phyloP scores from a whole-genome alignment of 2,797 vertebrate species.

The Euthynnus affinis region DNA sequence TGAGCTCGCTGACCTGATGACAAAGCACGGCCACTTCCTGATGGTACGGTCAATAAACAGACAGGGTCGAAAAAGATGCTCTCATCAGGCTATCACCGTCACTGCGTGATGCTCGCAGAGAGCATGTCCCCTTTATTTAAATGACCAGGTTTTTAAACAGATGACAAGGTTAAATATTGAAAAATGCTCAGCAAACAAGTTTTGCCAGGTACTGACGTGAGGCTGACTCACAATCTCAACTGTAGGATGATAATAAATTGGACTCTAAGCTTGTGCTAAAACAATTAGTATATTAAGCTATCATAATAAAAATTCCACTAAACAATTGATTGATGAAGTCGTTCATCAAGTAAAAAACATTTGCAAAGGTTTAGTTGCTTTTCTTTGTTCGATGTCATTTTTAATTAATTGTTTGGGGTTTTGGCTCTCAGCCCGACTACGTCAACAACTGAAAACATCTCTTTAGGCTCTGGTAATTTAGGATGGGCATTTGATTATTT shows the following conservation, averaged over 20 bases:
- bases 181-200: conserved; percentile 39
- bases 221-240: neutral
- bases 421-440: too few species aligned
- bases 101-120: conserved; percentile 43
- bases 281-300: neutral
- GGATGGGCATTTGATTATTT: neutral
- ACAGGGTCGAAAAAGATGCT: conserved; percentile 71
- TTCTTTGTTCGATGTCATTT: neutral
- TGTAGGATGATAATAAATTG: neutral
- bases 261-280: neutral
- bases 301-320: neutral
- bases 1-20: conserved; percentile 82
- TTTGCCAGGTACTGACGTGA: conserved; percentile 16
- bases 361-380: neutral
- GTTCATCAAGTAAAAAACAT: too few species aligned
- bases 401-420: neutral
- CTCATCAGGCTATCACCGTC: conserved; percentile 48
- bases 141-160: conserved; percentile 31
- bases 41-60: conserved; percentile 79
- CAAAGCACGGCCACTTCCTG: conserved; percentile 81
- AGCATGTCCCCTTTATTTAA: conserved; percentile 46
- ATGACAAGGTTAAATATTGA: conserved; percentile 53
- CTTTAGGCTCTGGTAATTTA: neutral
- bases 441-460: too few species aligned
- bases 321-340: neutral